Evolutionary conservation across 2,888 invertebrate species (phyloP), one percentile per base, ranked within the genome.

Genomic region (Lamellibrachia satsuma): DNA sequence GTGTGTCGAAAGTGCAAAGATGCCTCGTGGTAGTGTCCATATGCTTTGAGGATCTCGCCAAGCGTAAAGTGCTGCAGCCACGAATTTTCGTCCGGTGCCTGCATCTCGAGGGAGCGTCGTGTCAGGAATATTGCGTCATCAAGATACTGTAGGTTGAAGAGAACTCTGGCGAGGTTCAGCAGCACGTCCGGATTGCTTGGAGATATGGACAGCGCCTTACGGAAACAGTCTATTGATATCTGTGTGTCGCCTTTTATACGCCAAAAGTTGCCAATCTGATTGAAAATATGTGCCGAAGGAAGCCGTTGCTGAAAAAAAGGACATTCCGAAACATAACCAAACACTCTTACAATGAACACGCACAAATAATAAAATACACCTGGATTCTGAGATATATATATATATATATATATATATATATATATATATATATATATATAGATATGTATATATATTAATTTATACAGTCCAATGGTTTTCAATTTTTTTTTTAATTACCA

Each of bases 31-130:
- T 98, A 98, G 96, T 98, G 98, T 94, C 98, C 98, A 95, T 98
- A 98, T 0, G 98, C 98, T 97, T 98, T 98, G 96, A 98, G 98
- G 96, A 98, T 98, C 97, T 98, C 98, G 7, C 98, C 98, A 92
- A 98, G 97, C 7, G 98, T 98, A 96, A 98, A 98, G 97, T 98
- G 98, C 96, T 98, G 98, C 95, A 98, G 98, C 98, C 98, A 98
- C 2, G 98, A 98, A 96, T 98, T 98, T 95, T 98, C 98, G 95
- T 98, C 98, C 0, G 98, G 98, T 55, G 98, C 98, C 96, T 98
- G 98, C 93, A 98, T 98, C 95, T 98, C 98, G 90, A 98, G 97
- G 22, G 98, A 98, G 92, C 98, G 97, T 94, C 98, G 97, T 92
- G 98, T 98, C 95, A 98, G 97, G 96, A 98, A 98, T 95, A 98